phyloP scores from a whole-genome alignment of 2,797 vertebrate species.

The Gallinago solitaria region DNA sequence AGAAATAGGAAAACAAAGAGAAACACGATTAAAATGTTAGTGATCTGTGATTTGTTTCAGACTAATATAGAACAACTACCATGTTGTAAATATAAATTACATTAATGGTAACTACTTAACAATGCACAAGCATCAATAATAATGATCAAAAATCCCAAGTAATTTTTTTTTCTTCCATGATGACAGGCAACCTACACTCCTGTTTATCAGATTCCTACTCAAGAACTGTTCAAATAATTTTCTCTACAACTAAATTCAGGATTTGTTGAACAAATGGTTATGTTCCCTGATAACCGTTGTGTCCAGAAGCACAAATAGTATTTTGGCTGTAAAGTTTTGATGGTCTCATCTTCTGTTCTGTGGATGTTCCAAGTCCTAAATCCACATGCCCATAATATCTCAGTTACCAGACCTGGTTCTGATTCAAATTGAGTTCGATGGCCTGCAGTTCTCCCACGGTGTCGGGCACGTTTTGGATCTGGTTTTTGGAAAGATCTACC shows the following conservation, averaged over 20 bases:
- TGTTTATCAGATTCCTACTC: background rate
- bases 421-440: slow-evolving; percentile 97
- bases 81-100: background rate
- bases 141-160: background rate
- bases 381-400: background rate
- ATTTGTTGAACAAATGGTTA: background rate
- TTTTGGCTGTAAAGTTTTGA: background rate
- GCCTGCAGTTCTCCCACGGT: slow-evolving; percentile 88
- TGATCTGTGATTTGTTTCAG: background rate
- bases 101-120: background rate
- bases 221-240: background rate
- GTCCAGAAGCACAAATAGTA: background rate
- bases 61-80: background rate
- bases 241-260: background rate
- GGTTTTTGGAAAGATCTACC: slow-evolving; percentile 92
- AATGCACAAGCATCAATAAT: background rate
- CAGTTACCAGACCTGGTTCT: slow-evolving; percentile 89
- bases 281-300: background rate
- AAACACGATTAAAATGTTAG: background rate
- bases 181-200: background rate
- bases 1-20: background rate
- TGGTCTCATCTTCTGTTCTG: background rate
- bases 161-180: background rate
- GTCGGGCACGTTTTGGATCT: slow-evolving; percentile 86
- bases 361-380: background rate